Evolutionary conservation across 2,113 vertebrate species (phyloP), one percentile per base, ranked within the genome.

Genomic region (Butorides virescens): DNA sequence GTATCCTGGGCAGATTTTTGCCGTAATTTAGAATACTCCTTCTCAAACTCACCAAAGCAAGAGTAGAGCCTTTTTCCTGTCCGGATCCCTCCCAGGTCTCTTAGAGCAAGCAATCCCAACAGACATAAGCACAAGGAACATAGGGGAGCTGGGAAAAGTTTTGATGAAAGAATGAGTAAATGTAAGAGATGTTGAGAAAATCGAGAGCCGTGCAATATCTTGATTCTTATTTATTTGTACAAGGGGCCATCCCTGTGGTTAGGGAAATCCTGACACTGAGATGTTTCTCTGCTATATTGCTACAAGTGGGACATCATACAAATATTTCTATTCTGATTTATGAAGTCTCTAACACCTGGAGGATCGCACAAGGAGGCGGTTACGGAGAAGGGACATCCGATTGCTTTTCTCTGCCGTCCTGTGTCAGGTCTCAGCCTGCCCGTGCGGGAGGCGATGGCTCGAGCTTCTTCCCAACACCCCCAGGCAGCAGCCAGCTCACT

Each of bases 141-240:
- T 14, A n/a, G 29, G 9, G 20, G 34, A 10, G 15, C 30, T 95
- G 26, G 73, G 50, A 67, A 49, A 66, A 86, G 42, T 44, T 62
- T 46, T 44, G 13, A 26, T 75, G 56, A 63, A 90, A 73, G 19
- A 78, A 58, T 16, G 19, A 36, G 18, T 49, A 85, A 62, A 34
- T 30, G 9, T 53, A 63, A 50, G 30, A 30, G 15, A 13, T 67
- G 42, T 44, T 90, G n/a, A 65, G 36, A 76, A 68, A 86, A 79
- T 1, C 61, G 10, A 67, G 34, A 3, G 10, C 11, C 8, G 12
- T 11, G 3, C 11, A 29, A 6, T 77, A 34, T 39, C 1, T 14
- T 30, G 12, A 8, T 29, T 85, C 72, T 49, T 63, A 46, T 62
- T 80, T 71, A 21, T 46, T 67, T 72, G 26, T 63, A 37, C 9